A percentile compares a stretch with the other conserved stretches of the same genome.
These are phyloP conservation scores for Aphidius gifuensis DNA, from an alignment of 1,140 invertebrate genomes.

Conservation along the genomic window DNA sequence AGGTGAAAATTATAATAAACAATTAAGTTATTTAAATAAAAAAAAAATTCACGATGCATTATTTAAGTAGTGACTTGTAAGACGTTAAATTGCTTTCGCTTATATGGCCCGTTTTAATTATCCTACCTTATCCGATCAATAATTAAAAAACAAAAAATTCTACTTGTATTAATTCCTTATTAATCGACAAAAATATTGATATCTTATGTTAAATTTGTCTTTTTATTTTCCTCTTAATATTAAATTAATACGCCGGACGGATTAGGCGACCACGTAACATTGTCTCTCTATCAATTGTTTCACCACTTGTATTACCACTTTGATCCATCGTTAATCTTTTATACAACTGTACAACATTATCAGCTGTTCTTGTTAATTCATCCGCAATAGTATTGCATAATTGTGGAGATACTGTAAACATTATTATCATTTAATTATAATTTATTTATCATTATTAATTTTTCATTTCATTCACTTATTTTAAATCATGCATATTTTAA, in stretches of 20 bases:
- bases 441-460: neutral
- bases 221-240: neutral
- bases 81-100: conserved; percentile 12
- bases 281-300: conserved; percentile 45
- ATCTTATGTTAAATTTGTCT: neutral
- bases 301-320: conserved; percentile 34
- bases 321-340: conserved; percentile 56
- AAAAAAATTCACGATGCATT: conserved; percentile 17
- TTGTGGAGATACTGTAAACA: conserved; percentile 61
- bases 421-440: conserved; percentile 2
- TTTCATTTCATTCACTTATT: too few relatives aligned
- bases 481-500: conserved; percentile 31
- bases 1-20: neutral
- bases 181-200: conserved; percentile 1
- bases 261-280: conserved; percentile 48
- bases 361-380: conserved; percentile 62
- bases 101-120: too few relatives aligned
- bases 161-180: neutral
- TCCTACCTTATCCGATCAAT: too few relatives aligned
- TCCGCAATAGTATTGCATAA: conserved; percentile 64
- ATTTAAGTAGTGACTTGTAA: conserved; percentile 27
- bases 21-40: neutral
- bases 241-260: conserved; percentile 31
- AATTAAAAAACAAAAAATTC: conserved; percentile 8
- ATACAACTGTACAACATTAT: conserved; percentile 66